A percentile compares a stretch with the other conserved stretches of the same genome.
phyloP scores from a whole-genome alignment of 2,888 invertebrate species.

The Criorhina ranunculi region DNA sequence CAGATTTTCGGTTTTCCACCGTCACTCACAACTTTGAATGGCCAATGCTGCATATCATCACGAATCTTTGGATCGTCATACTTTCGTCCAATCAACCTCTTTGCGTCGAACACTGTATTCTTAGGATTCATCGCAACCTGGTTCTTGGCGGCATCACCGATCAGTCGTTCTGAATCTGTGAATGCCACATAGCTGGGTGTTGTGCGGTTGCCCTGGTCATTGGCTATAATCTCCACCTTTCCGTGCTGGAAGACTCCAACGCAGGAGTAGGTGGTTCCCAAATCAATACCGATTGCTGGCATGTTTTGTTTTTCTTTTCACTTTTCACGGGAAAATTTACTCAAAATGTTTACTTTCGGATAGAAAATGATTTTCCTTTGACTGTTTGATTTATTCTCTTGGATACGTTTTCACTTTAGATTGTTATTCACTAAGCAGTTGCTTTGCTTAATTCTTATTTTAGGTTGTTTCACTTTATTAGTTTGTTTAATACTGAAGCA shows the following conservation, averaged over 20 bases:
- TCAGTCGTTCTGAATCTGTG: slow-evolving; percentile 91
- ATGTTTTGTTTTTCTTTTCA: slow-evolving; percentile 72
- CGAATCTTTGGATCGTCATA: slow-evolving; percentile 94
- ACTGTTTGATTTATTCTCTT: not conserved
- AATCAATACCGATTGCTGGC: slow-evolving; percentile 91
- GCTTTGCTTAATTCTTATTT: not conserved
- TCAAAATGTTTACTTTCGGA: not conserved
- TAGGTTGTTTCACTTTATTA: slow-evolving; percentile 16
- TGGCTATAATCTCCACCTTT: slow-evolving; percentile 91
- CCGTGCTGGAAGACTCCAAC: slow-evolving; percentile 91
- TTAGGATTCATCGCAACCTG: slow-evolving; percentile 94
- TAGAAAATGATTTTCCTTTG: not conserved
- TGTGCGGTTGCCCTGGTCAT: slow-evolving; percentile 91
- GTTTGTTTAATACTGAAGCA: slow-evolving; percentile 43
- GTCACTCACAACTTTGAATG: slow-evolving; percentile 92
- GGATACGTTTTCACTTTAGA: not conserved
- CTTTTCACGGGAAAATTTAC: not conserved
- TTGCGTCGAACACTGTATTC: slow-evolving; percentile 95
- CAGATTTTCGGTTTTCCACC: slow-evolving; percentile 91
- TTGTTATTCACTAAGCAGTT: not conserved
- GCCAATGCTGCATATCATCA: slow-evolving; percentile 96
- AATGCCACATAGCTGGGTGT: slow-evolving; percentile 91
- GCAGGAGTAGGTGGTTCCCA: slow-evolving; percentile 93
- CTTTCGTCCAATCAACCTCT: slow-evolving; percentile 95
- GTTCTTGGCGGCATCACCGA: slow-evolving; percentile 92